Evolutionary conservation across 2,888 invertebrate genomes (phyloP), one percentile per base, ranked within the genome.

Genomic region (Limulus polyphemus): DNA sequence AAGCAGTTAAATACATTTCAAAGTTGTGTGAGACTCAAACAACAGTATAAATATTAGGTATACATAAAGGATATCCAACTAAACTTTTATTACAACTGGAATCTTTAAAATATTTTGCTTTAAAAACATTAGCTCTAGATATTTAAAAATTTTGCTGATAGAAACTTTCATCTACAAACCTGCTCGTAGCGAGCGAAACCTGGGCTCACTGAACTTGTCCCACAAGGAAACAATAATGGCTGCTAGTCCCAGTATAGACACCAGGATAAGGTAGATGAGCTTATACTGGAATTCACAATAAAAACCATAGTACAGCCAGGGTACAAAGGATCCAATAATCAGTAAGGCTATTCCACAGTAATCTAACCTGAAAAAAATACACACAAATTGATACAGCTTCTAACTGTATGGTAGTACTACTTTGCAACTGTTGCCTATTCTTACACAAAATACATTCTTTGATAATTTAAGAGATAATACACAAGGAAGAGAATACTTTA

Each of bases 301-400:
- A 81, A 99, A 99, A 73, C 95, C 94, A 78, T 99, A 99, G 78
- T 99, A 98, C 49, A 99, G 82, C 98, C 98, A 99, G 49, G 99
- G 99, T 69, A 99, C 94, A 81, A 98, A 98, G 55, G 97, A 97
- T 56, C 98, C 98, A 87, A 98, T 95, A 67, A 98, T 99, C 65
- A 99, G 82, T 75, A 99, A 80, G 12, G 98, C 93, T 73, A 99
- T 99, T 63, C 99, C 99, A 79, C 97, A 97, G 78, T 99, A 99
- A 79, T 99, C 99, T 75, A 99, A 80, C 74, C 86, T 87, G 73
- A 57, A 76, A 74, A 47, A 14, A 11, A 32, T 32, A 32, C 1
- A 32, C 32, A 32, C 3, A 32, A 32, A 1, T 7, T 1, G 32
- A 5, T 32, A 32, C 32, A 32, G 32, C 32, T 32, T 32, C 7